Evolutionary conservation across 2,113 vertebrate genomes (phyloP).

Genomic region (Corydoras sp.): DNA sequence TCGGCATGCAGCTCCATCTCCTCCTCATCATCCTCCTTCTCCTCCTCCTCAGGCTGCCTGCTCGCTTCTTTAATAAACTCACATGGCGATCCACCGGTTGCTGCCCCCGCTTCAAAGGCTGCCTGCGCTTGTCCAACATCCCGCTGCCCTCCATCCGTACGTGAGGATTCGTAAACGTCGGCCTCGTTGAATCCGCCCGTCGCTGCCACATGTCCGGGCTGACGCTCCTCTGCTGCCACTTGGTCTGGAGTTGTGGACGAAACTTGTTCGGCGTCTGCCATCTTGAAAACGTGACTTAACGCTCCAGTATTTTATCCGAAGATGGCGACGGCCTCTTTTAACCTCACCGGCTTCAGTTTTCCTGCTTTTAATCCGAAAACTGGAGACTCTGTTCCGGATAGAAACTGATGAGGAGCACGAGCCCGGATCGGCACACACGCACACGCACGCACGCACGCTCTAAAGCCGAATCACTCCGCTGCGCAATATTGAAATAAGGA

Average conservation of each 20-base stretch:
- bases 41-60: background rate
- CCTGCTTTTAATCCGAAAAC: background rate
- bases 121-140: slow-evolving; percentile 22
- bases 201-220: slow-evolving; percentile 44
- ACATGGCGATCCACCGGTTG: slow-evolving; percentile 12
- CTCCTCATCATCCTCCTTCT: slow-evolving; percentile 7
- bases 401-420: slow-evolving; percentile 34
- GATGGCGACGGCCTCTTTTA: background rate
- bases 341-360: slow-evolving; percentile 7
- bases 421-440: slow-evolving; percentile 42
- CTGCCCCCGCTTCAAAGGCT: background rate
- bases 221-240: slow-evolving; percentile 43
- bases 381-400: background rate
- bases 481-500: slow-evolving; percentile 42
- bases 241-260: slow-evolving; percentile 56
- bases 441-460: slow-evolving; percentile 24
- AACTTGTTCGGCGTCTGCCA: slow-evolving; percentile 64
- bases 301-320: slow-evolving; percentile 7
- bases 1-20: slow-evolving; percentile 38
- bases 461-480: slow-evolving; percentile 33
- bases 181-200: slow-evolving; percentile 30
- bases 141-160: background rate
- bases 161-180: background rate
- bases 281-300: slow-evolving; percentile 47
- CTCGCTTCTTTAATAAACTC: slow-evolving; percentile 2